These are phyloP conservation scores for Nomia melanderi DNA, from an alignment of 1,140 invertebrate genomes.

Conservation along the genomic window DNA sequence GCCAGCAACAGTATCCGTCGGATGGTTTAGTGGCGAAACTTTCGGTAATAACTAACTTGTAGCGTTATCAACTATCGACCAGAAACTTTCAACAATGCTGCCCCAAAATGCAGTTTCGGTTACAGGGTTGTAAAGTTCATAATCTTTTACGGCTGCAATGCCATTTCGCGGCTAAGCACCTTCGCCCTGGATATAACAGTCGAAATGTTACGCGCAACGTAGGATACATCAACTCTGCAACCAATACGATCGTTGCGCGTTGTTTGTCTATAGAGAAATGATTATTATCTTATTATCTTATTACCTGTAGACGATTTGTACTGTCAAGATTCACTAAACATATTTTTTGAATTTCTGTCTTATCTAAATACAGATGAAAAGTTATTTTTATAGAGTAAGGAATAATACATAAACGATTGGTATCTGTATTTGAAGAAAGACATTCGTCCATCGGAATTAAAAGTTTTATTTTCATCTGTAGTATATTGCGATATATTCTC, in stretches of 20 bases:
- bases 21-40: slow-evolving; percentile 3
- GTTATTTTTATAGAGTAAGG: no score
- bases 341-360: no score
- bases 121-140: slow-evolving; percentile 1
- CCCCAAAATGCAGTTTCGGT: slow-evolving; percentile 5
- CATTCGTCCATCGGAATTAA: no score
- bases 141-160: background rate
- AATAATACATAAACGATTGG: no score
- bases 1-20: slow-evolving; percentile 8
- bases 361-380: no score
- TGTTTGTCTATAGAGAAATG: no score
- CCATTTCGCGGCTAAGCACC: background rate
- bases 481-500: no score
- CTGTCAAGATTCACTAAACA: no score
- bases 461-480: no score
- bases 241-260: background rate
- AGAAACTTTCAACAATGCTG: background rate
- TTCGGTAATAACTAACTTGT: slow-evolving; percentile 12
- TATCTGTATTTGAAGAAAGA: no score
- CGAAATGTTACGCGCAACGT: background rate
- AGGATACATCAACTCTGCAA: background rate
- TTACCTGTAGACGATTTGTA: no score
- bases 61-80: slow-evolving; percentile 7
- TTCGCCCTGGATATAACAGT: background rate
- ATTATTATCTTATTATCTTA: no score